Percentiles rank a stretch among this genome's conserved stretches.
phyloP scores from a whole-genome alignment of 2,113 vertebrate genomes.

The Cephalopterus ornatus region DNA sequence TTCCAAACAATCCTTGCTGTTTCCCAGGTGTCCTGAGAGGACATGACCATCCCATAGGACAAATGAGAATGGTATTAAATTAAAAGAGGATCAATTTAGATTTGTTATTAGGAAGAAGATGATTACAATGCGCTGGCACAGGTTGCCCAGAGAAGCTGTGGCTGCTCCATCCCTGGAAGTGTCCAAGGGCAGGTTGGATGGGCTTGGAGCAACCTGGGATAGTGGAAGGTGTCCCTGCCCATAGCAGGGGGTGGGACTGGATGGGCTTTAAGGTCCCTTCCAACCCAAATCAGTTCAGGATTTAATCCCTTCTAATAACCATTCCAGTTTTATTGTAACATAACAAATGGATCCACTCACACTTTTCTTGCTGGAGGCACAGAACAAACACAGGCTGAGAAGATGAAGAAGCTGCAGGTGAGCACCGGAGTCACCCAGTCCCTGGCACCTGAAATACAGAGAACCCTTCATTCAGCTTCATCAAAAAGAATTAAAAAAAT shows the following conservation, averaged over 20 bases:
- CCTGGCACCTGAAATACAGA: slow-evolving; percentile 16
- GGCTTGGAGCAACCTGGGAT: not conserved
- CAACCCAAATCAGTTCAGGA: not conserved
- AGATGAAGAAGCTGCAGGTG: slow-evolving; percentile 11
- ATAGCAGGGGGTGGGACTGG: not conserved
- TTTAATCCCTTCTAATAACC: not conserved
- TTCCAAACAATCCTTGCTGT: accelerated
- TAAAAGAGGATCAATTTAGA: not conserved
- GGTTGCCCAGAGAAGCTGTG: not conserved
- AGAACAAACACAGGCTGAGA: slow-evolving; percentile 41
- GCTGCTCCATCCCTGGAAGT: not conserved
- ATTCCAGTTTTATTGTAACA: accelerated
- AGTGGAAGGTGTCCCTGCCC: not conserved
- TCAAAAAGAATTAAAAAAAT: not conserved
- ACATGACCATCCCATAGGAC: accelerated
- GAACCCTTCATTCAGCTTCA: not conserved
- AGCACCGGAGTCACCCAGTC: not conserved
- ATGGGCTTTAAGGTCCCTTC: accelerated
- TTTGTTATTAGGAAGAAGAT: not conserved
- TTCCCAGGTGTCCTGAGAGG: not conserved
- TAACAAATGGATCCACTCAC: slow-evolving; percentile 50
- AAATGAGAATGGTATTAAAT: not conserved
- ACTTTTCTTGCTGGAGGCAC: slow-evolving; percentile 19
- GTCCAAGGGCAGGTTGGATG: not conserved
- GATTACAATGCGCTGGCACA: not conserved